Evolutionary conservation across 2,888 invertebrate species (phyloP), one percentile per base, ranked within the genome.

Genomic region (Linnaemya tessellans): DNA sequence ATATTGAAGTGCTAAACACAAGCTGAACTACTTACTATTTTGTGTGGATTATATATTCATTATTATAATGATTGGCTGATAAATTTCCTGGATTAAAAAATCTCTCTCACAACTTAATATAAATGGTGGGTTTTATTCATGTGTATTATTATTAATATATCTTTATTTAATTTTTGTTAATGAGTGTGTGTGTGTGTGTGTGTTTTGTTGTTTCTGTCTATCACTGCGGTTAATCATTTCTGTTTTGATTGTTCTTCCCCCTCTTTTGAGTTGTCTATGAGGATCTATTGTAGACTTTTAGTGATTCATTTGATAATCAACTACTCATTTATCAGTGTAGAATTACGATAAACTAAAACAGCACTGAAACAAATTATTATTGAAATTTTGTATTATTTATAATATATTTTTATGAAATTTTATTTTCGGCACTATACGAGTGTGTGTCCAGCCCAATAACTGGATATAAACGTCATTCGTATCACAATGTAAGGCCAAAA

Each of bases 111-210:
- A 79, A 79, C 71, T 58, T 70, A 56, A 38, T 65, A 49, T 78
- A 73, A 83, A 83, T 83, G 82, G 82, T 83, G 70, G 20, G 82
- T 80, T 25, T 18, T 25, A 5, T 30, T 3, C 5, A 5, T 30
- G 5, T 25, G 7, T 41, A 41, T 38, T 60, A 3, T 30, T 35
- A 60, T 9, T 22, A 60, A n/a, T 11, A n/a, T 38, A 60, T 30
- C 5, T 35, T 60, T 10, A 35, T 60, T 0, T 9, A 0, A 54
- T 58, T 1, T 60, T 10, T 35, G 2, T 30, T 30, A 30, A 30
- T n/a, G n/a, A n/a, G n/a, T n/a, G 58, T 58, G 13, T 30, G 25
- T n/a, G 10, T 56, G 2, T 9, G 20, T 51, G 18, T 20, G 15
- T 9, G 9, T 51, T 30, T n/a, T 35, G n/a, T 30, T 58, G n/a